Evolutionary conservation across 2,888 invertebrate species (phyloP), one percentile per base, ranked within the genome.

Genomic region (Agrochola lychnidis): DNA sequence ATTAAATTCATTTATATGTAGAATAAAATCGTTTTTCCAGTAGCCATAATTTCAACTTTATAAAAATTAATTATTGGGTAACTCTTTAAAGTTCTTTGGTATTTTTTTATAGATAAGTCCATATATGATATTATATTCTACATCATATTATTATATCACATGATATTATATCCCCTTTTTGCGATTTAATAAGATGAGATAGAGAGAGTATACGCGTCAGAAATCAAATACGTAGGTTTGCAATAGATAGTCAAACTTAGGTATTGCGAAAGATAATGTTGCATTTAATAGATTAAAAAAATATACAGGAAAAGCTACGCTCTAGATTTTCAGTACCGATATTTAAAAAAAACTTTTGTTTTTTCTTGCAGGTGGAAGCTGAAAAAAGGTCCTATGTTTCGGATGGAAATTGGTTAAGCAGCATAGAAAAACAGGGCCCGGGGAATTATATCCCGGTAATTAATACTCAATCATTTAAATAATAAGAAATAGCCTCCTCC

Each of bases 291-390:
- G 3, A 22, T 9, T 10, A 51, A 19, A 19, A 30, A 51, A 19
- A 53, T 53, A 22, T 22, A 22, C 10, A 3, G 10, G 2, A 10
- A 12, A 61, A 36, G 12, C 6, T 36, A 12, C 12, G 22, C 62
- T 36, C 61, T 61, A 19, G 1, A 36, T 61, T 61, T 61, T 61
- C 10, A 36, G 22, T 61, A 61, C 22, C 0, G 22, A 22, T 12
- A 59, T 36, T 36, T 36, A 9, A 0, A 57, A 25, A 25, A 1
- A 30, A 19, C 16, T 9, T 9, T 30, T 30, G 19, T 19, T 36
- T n/a, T 19, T 61, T 0, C 6, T 68, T 68, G 19, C 68, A 68
- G 68, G 68, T 68, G n/a, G 61, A 61, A n/a, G 61, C 61, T 1
- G 36, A 68, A n/a, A n/a, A 36, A 12, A 16, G 10, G 61, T 9